Percentiles rank a stretch among this genome's conserved stretches.
Conservation (phyloP, 2,797 vertebrate genomes). For the Tragopan temminckii region DNA sequence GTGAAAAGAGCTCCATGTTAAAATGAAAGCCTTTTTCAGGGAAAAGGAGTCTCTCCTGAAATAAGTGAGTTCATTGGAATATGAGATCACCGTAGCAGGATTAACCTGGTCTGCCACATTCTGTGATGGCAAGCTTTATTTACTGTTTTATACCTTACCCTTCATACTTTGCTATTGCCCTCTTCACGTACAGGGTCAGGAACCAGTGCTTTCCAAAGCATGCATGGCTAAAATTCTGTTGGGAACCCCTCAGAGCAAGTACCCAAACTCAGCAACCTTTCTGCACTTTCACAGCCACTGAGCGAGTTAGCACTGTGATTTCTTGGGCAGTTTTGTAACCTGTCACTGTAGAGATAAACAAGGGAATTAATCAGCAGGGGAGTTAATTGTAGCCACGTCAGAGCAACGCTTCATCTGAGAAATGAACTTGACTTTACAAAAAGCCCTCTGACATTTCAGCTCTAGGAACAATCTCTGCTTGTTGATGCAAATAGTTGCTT, state of each 20-base stretch:
- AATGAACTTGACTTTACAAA: background rate
- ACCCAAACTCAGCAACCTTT: background rate
- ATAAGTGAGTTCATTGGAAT: background rate
- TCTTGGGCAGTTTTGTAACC: background rate
- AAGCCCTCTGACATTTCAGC: background rate
- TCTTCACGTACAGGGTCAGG: background rate
- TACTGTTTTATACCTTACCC: background rate
- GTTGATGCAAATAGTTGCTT: background rate
- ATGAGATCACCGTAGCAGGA: background rate
- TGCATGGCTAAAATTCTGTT: background rate
- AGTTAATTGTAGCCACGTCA: background rate
- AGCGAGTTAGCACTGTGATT: background rate
- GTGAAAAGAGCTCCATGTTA: background rate
- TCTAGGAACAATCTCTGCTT: background rate
- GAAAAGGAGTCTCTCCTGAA: background rate
- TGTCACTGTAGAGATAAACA: background rate
- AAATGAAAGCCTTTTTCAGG: background rate
- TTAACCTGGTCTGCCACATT: background rate
- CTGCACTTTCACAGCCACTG: fast-evolving
- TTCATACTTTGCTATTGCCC: background rate
- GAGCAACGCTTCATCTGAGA: background rate
- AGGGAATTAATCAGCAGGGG: background rate
- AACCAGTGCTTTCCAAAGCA: background rate
- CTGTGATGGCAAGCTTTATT: background rate
- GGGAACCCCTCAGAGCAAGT: background rate